Conservation (phyloP, 2,888 invertebrate species). For the Parascotia fuliginaria region DNA sequence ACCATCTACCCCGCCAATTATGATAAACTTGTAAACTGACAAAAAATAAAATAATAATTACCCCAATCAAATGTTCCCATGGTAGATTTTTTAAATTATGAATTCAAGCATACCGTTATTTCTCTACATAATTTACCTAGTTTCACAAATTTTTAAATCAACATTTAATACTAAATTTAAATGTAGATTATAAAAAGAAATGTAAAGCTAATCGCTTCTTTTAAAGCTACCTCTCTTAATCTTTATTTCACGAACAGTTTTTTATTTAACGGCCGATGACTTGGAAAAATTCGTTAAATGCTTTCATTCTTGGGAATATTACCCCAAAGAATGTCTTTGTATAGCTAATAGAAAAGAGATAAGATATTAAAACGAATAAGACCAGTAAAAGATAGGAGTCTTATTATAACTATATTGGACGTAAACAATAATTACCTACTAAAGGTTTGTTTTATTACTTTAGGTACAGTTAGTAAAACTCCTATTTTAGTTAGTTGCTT, state of each 20-base stretch:
- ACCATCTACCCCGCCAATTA: too few relatives aligned
- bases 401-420: constrained; percentile 4
- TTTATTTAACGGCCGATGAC: constrained; percentile 1
- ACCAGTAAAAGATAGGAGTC: neutral
- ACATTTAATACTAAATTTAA: neutral
- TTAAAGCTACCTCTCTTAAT: neutral
- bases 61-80: too few relatives aligned
- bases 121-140: neutral
- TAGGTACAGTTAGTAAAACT: too few relatives aligned
- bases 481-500: too few relatives aligned
- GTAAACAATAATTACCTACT: constrained; percentile 21
- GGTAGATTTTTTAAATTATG: too few relatives aligned
- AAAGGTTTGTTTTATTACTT: too few relatives aligned
- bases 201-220: neutral
- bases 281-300: constrained; percentile 1
- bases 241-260: constrained; percentile 1
- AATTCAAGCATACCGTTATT: neutral
- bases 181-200: neutral
- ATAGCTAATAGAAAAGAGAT: neutral
- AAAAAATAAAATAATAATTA: too few relatives aligned
- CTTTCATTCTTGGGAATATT: neutral
- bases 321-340: neutral
- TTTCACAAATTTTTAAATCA: neutral
- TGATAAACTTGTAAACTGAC: too few relatives aligned
- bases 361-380: neutral